These are phyloP conservation scores for Crambe crambe DNA, from an alignment of 37 sponge, comb jelly and placozoan genomes.

Conservation along the genomic window DNA sequence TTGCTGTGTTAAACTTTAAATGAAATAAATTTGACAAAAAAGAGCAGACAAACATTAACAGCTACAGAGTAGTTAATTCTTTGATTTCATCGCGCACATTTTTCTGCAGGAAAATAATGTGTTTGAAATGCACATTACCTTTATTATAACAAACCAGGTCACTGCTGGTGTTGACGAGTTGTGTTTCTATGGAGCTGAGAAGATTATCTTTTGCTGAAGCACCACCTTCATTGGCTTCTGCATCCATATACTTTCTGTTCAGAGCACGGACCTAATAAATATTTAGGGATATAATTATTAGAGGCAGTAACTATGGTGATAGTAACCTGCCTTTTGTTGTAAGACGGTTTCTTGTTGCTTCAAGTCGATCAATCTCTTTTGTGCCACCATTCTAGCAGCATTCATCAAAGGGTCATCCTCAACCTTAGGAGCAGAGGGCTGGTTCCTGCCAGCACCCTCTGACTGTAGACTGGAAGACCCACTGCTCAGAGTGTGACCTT, in stretches of 20 bases:
- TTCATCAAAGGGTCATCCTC: slow-evolving; percentile 1
- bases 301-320: too few relatives aligned
- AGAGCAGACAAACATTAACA: background rate
- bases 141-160: slow-evolving; percentile 33
- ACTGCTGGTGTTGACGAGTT: slow-evolving; percentile 30
- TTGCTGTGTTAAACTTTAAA: background rate
- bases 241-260: slow-evolving; percentile 27
- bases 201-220: slow-evolving; percentile 17
- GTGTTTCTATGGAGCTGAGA: slow-evolving; percentile 11
- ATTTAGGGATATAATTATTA: background rate
- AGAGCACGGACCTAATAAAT: slow-evolving; percentile 28
- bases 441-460: slow-evolving; percentile 2
- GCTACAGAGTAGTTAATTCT: slow-evolving; percentile 32
- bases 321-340: background rate
- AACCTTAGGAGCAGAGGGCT: background rate
- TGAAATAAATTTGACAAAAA: background rate
- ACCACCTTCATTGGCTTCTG: slow-evolving; percentile 27
- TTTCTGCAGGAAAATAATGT: slow-evolving; percentile 19
- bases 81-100: slow-evolving; percentile 41
- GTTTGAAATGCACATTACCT: background rate
- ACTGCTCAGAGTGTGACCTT: slow-evolving; percentile 52
- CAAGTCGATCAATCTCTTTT: slow-evolving; percentile 16
- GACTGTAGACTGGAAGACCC: background rate
- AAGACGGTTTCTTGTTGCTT: slow-evolving; percentile 24
- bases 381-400: slow-evolving; percentile 12